Conservation (phyloP, 2,888 invertebrate species). For the Willowsia nigromaculata region DNA sequence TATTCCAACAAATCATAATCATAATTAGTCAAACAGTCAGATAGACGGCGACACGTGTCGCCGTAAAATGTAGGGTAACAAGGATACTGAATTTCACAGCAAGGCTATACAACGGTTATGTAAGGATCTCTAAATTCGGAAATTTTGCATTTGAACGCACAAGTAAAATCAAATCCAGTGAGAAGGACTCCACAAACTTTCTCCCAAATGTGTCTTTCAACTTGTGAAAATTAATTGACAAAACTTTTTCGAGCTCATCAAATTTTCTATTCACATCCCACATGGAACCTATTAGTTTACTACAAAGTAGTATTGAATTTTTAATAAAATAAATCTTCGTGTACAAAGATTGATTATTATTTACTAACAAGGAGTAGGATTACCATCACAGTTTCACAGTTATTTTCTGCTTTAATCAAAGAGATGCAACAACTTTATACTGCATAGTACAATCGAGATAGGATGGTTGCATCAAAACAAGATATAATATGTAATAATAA, state of each 20-base stretch:
- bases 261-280: neutral
- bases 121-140: too few relatives aligned
- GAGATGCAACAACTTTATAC: neutral
- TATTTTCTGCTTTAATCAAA: neutral
- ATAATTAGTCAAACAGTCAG: too few relatives aligned
- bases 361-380: neutral
- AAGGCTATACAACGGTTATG: too few relatives aligned
- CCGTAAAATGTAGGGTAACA: neutral
- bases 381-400: slow-evolving; percentile 37
- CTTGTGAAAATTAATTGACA: too few relatives aligned
- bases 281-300: neutral
- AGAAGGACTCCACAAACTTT: too few relatives aligned
- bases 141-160: too few relatives aligned
- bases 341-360: neutral
- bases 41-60: neutral
- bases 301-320: neutral
- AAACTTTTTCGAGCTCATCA: neutral
- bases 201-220: too few relatives aligned
- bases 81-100: too few relatives aligned
- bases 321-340: neutral
- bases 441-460: neutral
- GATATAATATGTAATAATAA: neutral
- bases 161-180: too few relatives aligned
- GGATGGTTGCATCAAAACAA: neutral
- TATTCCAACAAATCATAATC: neutral